phyloP scores from a whole-genome alignment of 2,113 vertebrate species.

The Rhizomys pruinosus region DNA sequence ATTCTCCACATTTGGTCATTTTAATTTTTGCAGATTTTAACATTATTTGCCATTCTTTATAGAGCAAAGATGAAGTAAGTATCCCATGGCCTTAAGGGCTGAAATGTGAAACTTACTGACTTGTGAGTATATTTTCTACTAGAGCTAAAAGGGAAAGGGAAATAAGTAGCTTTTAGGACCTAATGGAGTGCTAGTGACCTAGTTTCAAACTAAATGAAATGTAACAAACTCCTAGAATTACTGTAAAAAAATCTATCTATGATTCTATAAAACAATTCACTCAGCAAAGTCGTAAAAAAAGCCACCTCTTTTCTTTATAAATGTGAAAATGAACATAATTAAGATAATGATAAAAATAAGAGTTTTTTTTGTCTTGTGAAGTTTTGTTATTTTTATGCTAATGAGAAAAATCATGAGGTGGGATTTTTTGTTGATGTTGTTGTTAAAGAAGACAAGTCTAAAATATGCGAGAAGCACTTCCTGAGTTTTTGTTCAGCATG shows the following conservation, averaged over 20 bases:
- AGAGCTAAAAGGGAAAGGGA: not conserved
- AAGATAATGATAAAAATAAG: not conserved
- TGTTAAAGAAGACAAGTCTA: not conserved
- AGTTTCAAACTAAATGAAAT: not conserved
- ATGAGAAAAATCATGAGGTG: not conserved
- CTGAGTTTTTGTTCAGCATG: not conserved
- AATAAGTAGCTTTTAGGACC: not conserved
- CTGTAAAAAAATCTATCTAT: not conserved
- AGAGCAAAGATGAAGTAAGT: not conserved
- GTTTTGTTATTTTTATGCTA: not conserved
- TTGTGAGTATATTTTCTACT: not conserved
- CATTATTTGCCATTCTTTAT: not conserved
- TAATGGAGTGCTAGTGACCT: not conserved
- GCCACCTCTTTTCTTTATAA: not conserved
- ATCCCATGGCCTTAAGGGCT: not conserved
- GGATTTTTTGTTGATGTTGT: constrained; percentile 20
- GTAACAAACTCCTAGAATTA: not conserved
- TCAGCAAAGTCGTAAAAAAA: not conserved
- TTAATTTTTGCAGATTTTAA: not conserved
- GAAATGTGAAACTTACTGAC: not conserved
- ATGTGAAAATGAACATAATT: not conserved
- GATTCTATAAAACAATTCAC: not conserved
- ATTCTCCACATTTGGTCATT: not conserved
- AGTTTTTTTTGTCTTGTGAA: not conserved
- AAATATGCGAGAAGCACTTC: not conserved